Evolutionary conservation across 2,113 vertebrate genomes (phyloP), one percentile per base, ranked within the genome.

Genomic region (Baryphthengus martii): DNA sequence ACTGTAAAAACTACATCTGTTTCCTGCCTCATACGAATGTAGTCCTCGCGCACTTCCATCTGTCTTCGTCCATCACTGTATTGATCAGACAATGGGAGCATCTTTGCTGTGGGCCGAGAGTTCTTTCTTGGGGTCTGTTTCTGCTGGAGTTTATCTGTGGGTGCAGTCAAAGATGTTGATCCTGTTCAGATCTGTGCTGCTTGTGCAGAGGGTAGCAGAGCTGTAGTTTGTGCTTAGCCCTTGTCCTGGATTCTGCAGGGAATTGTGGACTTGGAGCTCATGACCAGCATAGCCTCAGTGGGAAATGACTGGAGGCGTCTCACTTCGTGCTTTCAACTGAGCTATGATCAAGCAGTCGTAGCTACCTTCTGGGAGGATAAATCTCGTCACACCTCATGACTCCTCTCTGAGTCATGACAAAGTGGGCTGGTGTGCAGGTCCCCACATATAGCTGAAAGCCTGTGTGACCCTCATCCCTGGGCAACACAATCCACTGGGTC

Each of bases 31-130:
- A 2, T 49, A 24, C 28, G 70, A 62, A 83, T 42, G n/a, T 14
- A 50, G 85, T 62, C 65, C 26, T 82, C 33, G 9, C 39, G 4
- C 74, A 8, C 45, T 70, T 90, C 50, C 29, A 26, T 67, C 67
- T 0, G 0, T 56, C 62, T 67, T 62, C 52, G 47, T 52, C 13
- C 44, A 35, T 50, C 9, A 0, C 53, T 61, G n/a, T 35, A 4
- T 20, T 67, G 74, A 39, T 63, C 66, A 71, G 52, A 77, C 35
- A 82, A 39, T 3, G 5, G 47, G 10, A 84, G 6, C 7, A 7
- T 39, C 55, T 74, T 77, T 55, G 45, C 50, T 2, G 0, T 20
- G 23, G 16, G 47, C 19, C 3, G 5, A 15, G 19, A 53, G 81
- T 77, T 84, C 39, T 67, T 59, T 66, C 65, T 24, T 56, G 17